A percentile compares a stretch with the other conserved stretches of the same genome.
Evolutionary conservation across 2,888 invertebrate species (phyloP).

Genomic region (Calliopum simillimum): DNA sequence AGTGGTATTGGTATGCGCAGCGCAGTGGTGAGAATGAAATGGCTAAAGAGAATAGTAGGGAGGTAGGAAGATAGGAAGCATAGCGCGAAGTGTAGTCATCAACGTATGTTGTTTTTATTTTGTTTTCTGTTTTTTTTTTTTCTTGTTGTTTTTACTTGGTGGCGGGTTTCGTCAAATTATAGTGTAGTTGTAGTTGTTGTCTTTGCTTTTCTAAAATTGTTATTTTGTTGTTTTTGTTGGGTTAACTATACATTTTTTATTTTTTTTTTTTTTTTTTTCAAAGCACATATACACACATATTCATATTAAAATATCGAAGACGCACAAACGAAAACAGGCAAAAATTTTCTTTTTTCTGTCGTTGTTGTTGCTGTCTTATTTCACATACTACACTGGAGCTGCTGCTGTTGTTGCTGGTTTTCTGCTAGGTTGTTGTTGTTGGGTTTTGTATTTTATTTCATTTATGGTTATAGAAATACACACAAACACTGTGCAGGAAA

Average conservation of each 20-base stretch:
- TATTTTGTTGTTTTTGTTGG: slow-evolving; percentile 5
- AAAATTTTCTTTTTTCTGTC: not conserved
- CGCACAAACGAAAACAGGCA: not conserved
- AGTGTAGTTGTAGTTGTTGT: slow-evolving; percentile 13
- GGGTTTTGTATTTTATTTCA: not conserved
- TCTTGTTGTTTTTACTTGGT: not conserved
- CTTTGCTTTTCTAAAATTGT: not conserved
- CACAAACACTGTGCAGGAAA: not conserved
- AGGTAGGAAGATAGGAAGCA: not conserved
- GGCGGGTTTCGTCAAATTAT: slow-evolving; percentile 20
- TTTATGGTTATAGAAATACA: not conserved
- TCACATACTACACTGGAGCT: too few relatives aligned
- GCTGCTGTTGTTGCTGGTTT: not conserved
- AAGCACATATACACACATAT: not conserved
- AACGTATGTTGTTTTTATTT: not conserved
- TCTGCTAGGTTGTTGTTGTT: not conserved
- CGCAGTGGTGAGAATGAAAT: not conserved
- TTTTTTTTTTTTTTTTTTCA: not conserved
- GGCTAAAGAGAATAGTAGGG: not conserved
- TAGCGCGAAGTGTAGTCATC: not conserved
- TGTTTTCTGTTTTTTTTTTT: not conserved
- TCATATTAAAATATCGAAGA: not conserved
- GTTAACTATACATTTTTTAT: not conserved
- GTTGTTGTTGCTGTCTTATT: too few relatives aligned
- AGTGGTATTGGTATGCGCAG: not conserved